A percentile compares a stretch with the other conserved stretches of the same genome.
Conservation (phyloP, 2,888 invertebrate species). For the Creontiades dilutus region DNA sequence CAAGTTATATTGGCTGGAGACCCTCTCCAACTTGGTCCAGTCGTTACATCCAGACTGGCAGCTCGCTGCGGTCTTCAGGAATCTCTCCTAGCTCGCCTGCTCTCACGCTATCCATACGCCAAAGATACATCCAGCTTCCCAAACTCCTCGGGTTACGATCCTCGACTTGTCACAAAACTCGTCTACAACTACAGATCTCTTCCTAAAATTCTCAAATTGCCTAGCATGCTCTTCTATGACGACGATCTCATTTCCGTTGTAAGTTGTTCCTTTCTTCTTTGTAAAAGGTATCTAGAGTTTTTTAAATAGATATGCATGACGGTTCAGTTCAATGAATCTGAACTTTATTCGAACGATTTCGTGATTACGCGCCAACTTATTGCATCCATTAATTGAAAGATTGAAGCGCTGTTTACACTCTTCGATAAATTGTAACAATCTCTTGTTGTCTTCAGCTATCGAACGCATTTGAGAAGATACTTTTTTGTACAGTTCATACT, state of each 20-base stretch:
- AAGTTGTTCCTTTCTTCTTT: conserved; percentile 78
- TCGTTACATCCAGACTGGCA: conserved; percentile 85
- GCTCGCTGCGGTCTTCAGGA: conserved; percentile 84
- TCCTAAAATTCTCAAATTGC: conserved; percentile 86
- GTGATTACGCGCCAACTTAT: too few relatives aligned
- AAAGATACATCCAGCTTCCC: conserved; percentile 41
- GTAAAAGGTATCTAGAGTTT: too few relatives aligned
- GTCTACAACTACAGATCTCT: conserved; percentile 94
- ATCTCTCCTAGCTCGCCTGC: conserved; percentile 86
- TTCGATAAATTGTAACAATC: too few relatives aligned
- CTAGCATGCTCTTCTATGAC: conserved; percentile 92
- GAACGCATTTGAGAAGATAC: too few relatives aligned
- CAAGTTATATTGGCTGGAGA: conserved; percentile 84
- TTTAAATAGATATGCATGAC: too few relatives aligned
- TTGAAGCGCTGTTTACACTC: too few relatives aligned
- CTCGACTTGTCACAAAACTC: conserved; percentile 90
- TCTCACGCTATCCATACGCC: conserved; percentile 24
- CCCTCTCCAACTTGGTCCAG: conserved; percentile 94
- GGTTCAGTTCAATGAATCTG: too few relatives aligned
- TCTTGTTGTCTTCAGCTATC: too few relatives aligned
- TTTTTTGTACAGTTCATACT: too few relatives aligned
- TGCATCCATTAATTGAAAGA: too few relatives aligned
- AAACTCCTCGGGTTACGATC: conserved; percentile 84
- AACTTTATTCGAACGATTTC: too few relatives aligned
- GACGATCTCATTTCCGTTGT: conserved; percentile 84